These are phyloP conservation scores for Ochlodes sylvanus DNA, from an alignment of 2,888 invertebrate genomes.

Conservation along the genomic window DNA sequence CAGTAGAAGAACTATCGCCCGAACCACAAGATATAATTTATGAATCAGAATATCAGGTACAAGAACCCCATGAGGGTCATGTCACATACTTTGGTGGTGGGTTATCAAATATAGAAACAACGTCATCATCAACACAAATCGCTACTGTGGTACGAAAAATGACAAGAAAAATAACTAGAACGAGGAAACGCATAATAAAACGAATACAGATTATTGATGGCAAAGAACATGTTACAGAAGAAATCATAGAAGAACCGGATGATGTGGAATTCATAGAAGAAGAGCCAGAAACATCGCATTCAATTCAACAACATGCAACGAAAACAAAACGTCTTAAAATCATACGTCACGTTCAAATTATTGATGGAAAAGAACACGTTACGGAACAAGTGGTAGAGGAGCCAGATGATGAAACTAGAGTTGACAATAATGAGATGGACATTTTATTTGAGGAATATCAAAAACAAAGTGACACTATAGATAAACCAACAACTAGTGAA, in stretches of 20 bases:
- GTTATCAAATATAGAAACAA: constrained; percentile 49
- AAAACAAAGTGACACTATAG: neutral
- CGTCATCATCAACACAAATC: constrained; percentile 58
- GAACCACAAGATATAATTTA: constrained; percentile 44
- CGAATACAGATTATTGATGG: constrained; percentile 90
- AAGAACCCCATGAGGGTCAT: constrained; percentile 59
- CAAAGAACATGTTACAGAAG: constrained; percentile 90
- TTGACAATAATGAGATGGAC: constrained; percentile 17
- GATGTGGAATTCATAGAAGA: constrained; percentile 79
- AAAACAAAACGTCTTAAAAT: constrained; percentile 82
- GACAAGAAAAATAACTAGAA: constrained; percentile 89
- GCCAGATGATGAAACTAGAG: constrained; percentile 77
- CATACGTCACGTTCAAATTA: constrained; percentile 88
- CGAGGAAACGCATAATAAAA: constrained; percentile 60
- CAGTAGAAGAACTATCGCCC: constrained; percentile 43
- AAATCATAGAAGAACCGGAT: constrained; percentile 86
- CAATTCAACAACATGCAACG: constrained; percentile 55
- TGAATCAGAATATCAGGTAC: constrained; percentile 49
- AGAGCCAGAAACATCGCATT: constrained; percentile 60
- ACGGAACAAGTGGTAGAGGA: constrained; percentile 92
- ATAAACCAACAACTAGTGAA: constrained; percentile 1
- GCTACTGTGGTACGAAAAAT: constrained; percentile 91
- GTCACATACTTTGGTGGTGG: constrained; percentile 36
- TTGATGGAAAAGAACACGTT: constrained; percentile 91
- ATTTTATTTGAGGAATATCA: neutral